Evolutionary conservation across 2,888 invertebrate species (phyloP).

Genomic region (Athrips mouffetella): DNA sequence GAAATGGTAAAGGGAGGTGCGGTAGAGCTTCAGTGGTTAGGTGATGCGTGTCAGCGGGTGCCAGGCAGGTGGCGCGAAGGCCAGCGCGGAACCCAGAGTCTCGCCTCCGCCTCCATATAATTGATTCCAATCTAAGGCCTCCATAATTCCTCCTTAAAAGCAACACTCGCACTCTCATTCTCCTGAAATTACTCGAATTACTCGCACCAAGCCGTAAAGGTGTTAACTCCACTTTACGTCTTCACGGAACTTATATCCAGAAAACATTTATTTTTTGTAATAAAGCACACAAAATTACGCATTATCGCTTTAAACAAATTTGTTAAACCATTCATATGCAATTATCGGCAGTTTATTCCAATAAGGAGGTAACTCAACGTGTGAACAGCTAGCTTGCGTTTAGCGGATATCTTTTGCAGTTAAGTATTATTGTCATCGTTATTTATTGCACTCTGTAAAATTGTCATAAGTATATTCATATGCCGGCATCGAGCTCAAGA

Average conservation of each 20-base stretch:
- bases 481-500: conserved; percentile 31
- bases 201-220: neutral
- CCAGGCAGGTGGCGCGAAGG: conserved; percentile 68
- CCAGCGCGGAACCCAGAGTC: conserved; percentile 55
- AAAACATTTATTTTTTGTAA: conserved; percentile 1
- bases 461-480: conserved; percentile 20
- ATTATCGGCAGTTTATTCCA: neutral
- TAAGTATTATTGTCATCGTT: conserved; percentile 16
- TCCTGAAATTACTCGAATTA: conserved; percentile 37
- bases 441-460: conserved; percentile 17
- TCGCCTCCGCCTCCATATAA: conserved; percentile 64
- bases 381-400: conserved; percentile 6
- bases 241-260: neutral
- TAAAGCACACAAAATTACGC: conserved; percentile 1
- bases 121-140: conserved; percentile 71
- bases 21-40: neutral
- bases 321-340: neutral
- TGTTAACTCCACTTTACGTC: conserved; percentile 6
- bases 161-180: conserved; percentile 54
- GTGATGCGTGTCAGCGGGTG: conserved; percentile 16
- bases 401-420: conserved; percentile 11
- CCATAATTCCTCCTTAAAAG: conserved; percentile 56
- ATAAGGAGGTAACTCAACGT: neutral
- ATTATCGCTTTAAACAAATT: neutral
- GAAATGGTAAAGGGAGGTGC: neutral